Percentiles rank a stretch among this genome's conserved stretches.
phyloP scores from a whole-genome alignment of 2,888 invertebrate species.

The Aproaerema taeniolella region DNA sequence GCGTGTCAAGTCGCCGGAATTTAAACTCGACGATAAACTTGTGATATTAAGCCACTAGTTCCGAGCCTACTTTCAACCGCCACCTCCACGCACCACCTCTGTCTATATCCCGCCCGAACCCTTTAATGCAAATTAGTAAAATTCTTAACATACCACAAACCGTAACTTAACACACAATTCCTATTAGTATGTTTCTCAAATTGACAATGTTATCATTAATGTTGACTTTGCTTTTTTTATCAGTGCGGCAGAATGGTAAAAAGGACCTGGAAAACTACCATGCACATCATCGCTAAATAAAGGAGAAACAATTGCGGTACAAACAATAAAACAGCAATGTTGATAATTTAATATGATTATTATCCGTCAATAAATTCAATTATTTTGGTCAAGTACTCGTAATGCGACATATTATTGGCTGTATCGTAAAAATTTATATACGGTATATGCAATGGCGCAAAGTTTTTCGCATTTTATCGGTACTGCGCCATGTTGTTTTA shows the following conservation, averaged over 20 bases:
- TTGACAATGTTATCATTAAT: not conserved
- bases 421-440: slow-evolving; percentile 33
- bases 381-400: slow-evolving; percentile 20
- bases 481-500: too few relatives aligned
- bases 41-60: slow-evolving; percentile 58
- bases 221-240: too few relatives aligned
- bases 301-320: too few relatives aligned
- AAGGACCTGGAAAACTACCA: too few relatives aligned
- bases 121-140: slow-evolving; percentile 1
- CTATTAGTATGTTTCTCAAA: not conserved
- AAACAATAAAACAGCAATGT: slow-evolving; percentile 9
- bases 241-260: too few relatives aligned
- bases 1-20: slow-evolving; percentile 37
- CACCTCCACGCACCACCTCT: too few relatives aligned
- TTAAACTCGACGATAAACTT: slow-evolving; percentile 56
- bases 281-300: not conserved
- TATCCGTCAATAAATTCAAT: slow-evolving; percentile 28
- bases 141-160: not conserved
- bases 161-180: not conserved
- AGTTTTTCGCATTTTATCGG: slow-evolving; percentile 21
- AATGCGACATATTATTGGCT: slow-evolving; percentile 24
- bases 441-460: slow-evolving; percentile 28
- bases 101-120: slow-evolving; percentile 19
- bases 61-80: slow-evolving; percentile 46
- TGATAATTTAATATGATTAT: slow-evolving; percentile 21